phyloP scores from a whole-genome alignment of 2,888 invertebrate species.

The Falcaria lacertinaria region DNA sequence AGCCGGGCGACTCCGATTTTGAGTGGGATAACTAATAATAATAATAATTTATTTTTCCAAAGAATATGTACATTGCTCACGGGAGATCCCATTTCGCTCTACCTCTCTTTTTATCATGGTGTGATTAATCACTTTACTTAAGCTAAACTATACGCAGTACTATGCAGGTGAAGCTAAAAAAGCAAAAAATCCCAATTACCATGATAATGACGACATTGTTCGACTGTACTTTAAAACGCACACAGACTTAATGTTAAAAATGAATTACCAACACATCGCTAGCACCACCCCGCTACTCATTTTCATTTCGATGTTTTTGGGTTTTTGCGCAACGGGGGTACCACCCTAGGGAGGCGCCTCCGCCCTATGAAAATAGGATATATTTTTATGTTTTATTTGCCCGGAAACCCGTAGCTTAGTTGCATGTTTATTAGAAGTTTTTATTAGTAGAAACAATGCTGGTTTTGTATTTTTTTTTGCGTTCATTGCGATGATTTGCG shows the following conservation, averaged over 20 bases:
- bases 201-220: slow-evolving; percentile 2
- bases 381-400: slow-evolving; percentile 80
- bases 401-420: slow-evolving; percentile 78
- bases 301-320: slow-evolving; percentile 81
- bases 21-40: no score
- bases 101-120: no score
- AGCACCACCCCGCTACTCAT: slow-evolving; percentile 71
- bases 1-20: no score
- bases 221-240: slow-evolving; percentile 78
- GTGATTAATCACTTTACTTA: no score
- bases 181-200: neutral
- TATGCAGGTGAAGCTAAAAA: no score
- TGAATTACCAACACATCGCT: slow-evolving; percentile 77
- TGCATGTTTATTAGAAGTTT: slow-evolving; percentile 80
- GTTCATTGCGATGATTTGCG: slow-evolving; percentile 52
- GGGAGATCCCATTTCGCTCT: no score
- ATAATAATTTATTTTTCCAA: no score
- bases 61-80: no score
- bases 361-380: slow-evolving; percentile 80
- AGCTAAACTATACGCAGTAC: no score
- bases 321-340: slow-evolving; percentile 75
- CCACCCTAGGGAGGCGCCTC: slow-evolving; percentile 41
- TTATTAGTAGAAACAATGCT: slow-evolving; percentile 76
- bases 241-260: slow-evolving; percentile 78
- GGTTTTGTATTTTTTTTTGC: slow-evolving; percentile 40